phyloP scores from a whole-genome alignment of 2,888 invertebrate genomes.

The Myopa tessellatipennis region DNA sequence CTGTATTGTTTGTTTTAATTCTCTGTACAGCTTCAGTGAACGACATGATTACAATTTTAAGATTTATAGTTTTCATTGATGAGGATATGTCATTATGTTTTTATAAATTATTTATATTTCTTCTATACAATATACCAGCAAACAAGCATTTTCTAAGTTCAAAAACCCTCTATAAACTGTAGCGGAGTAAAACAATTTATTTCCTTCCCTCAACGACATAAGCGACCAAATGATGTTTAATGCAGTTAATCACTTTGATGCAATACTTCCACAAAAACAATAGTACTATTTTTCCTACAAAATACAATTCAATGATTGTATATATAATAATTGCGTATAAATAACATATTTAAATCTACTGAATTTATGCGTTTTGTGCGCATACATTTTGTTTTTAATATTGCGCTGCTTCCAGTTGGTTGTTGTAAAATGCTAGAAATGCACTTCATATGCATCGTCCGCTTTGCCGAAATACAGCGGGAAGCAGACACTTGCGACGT shows the following conservation, averaged over 20 bases:
- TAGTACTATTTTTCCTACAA: neutral
- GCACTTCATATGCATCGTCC: neutral
- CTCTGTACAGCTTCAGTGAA: too few relatives aligned
- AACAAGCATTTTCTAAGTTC: too few relatives aligned
- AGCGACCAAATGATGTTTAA: too few relatives aligned
- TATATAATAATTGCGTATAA: neutral
- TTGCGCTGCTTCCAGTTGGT: neutral
- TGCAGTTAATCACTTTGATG: neutral
- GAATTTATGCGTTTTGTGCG: slow-evolving; percentile 14
- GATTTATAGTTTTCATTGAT: neutral
- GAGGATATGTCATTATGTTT: slow-evolving; percentile 15
- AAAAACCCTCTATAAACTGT: too few relatives aligned
- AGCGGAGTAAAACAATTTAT: too few relatives aligned
- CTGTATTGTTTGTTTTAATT: too few relatives aligned
- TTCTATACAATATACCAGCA: neutral
- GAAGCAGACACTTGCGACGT: neutral
- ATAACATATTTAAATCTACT: slow-evolving; percentile 7
- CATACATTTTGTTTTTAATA: neutral
- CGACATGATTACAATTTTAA: too few relatives aligned
- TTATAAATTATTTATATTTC: neutral
- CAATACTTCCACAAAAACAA: neutral
- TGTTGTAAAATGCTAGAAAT: slow-evolving; percentile 8
- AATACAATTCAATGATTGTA: slow-evolving; percentile 12
- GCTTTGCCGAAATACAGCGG: neutral
- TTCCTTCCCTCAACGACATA: too few relatives aligned